Base-by-base conservation (phyloP, 1,140 invertebrate species). In the Panonychus citri region DNA sequence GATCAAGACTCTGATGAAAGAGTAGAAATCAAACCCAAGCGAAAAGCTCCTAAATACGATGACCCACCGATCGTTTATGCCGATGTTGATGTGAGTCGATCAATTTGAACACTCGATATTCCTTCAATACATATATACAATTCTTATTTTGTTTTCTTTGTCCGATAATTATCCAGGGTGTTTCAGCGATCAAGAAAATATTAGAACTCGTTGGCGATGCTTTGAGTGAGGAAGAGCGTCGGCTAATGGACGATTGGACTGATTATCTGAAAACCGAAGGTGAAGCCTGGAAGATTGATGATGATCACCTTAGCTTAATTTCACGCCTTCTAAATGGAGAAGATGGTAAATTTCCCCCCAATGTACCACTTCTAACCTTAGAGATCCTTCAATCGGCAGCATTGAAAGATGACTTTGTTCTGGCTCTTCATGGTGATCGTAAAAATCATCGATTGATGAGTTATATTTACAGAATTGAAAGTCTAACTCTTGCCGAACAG, bases 381-480 rank as follows among this genome's bases (percentile, higher is more conserved):
- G 46, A 54, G 57, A 30, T 59, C 2, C 52, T 51, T 48, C 56
- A 57, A 50, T 65, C 65, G 10, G 82, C 81, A 1, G 82, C 83
- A 8, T 71, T 87, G 7, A 85, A 86, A 63, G 86, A 91, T 62
- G 87, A 91, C 68, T 79, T 90, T 50, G 85, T 90, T 64, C 74
- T 91, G 26, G 70, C 91, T 53, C 68, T 91, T 55, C 87, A 91
- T 70, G 85, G 89, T 70, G 87, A 91, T 69, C 74, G 86, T 57
- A 74, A 81, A 54, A 83, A 86, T 62, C 87, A 91, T 68, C 77
- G 83, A 43, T 74, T 91, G 46, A 89, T 91, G 81, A 84, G 84
- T 68, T 89, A 83, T 67, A 82, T 85, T 19, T 78, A 80, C 64
- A 77, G 80, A 64, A 79, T 91, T 58, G 87, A 93, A 67, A 73